A percentile compares a stretch with the other conserved stretches of the same genome.
Conservation (phyloP, 2,797 vertebrate genomes). For the Malurus splendens region DNA sequence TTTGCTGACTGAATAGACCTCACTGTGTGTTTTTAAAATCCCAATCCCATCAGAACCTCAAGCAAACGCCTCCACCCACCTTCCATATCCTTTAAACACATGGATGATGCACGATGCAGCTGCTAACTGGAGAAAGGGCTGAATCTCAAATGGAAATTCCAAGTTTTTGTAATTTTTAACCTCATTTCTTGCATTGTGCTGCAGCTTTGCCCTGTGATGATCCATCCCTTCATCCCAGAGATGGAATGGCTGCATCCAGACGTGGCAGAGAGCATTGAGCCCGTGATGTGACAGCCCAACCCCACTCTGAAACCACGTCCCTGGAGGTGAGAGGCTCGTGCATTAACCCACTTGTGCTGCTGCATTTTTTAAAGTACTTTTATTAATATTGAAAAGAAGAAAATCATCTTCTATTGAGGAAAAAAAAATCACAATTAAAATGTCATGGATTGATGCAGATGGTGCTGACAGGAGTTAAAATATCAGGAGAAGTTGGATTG, state of each 20-base stretch:
- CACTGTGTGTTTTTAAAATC: not conserved
- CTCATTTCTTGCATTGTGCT: rapidly evolving
- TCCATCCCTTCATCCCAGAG: not conserved
- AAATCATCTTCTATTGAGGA: not conserved
- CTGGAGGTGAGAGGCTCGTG: not conserved
- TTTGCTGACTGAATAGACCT: not conserved
- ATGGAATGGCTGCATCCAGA: not conserved
- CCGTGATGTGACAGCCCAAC: not conserved
- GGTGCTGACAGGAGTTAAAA: not conserved
- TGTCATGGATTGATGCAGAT: not conserved
- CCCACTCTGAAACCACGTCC: not conserved
- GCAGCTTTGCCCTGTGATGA: not conserved
- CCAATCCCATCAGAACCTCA: not conserved
- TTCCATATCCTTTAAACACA: not conserved
- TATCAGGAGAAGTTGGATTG: not conserved
- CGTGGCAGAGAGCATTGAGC: not conserved
- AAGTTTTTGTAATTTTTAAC: not conserved
- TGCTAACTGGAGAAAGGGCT: not conserved
- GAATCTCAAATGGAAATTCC: not conserved
- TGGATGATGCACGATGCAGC: not conserved
- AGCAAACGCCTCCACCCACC: not conserved
- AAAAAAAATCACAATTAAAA: not conserved
- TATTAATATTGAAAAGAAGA: not conserved
- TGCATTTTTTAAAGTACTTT: not conserved
- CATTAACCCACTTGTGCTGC: not conserved